A percentile compares a stretch with the other conserved stretches of the same genome.
phyloP scores from a whole-genome alignment of 2,113 vertebrate species.

The Furnarius figulus region DNA sequence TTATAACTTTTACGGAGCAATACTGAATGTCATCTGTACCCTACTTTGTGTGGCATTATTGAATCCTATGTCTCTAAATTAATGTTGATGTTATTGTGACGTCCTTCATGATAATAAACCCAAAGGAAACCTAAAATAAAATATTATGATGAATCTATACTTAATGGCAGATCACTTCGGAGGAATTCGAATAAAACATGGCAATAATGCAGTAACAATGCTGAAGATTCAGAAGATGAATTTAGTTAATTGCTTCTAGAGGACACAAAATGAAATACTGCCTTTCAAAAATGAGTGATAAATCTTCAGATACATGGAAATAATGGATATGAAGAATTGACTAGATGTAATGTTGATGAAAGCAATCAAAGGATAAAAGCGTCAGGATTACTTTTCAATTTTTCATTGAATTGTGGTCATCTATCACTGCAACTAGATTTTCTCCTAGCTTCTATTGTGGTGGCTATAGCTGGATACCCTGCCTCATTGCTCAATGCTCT shows the following conservation, averaged over 20 bases:
- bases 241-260: conserved; percentile 49
- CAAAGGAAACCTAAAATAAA: conserved; percentile 6
- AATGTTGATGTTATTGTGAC: not conserved
- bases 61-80: not conserved
- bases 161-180: not conserved
- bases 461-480: not conserved
- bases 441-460: not conserved
- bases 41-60: not conserved
- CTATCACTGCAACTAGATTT: not conserved
- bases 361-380: conserved; percentile 9
- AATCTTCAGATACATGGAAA: not conserved
- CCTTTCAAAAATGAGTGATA: conserved; percentile 49
- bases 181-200: not conserved
- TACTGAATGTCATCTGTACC: not conserved
- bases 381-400: conserved; percentile 27
- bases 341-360: conserved; percentile 27
- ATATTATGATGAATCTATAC: not conserved
- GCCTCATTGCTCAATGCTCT: accelerated
- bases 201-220: not conserved
- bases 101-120: not conserved
- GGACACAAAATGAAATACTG: conserved; percentile 25
- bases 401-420: not conserved
- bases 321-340: conserved; percentile 10
- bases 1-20: not conserved
- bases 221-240: conserved; percentile 15